Evolutionary conservation across 1,140 invertebrate species (phyloP).

Genomic region (Drosophila subobscura): DNA sequence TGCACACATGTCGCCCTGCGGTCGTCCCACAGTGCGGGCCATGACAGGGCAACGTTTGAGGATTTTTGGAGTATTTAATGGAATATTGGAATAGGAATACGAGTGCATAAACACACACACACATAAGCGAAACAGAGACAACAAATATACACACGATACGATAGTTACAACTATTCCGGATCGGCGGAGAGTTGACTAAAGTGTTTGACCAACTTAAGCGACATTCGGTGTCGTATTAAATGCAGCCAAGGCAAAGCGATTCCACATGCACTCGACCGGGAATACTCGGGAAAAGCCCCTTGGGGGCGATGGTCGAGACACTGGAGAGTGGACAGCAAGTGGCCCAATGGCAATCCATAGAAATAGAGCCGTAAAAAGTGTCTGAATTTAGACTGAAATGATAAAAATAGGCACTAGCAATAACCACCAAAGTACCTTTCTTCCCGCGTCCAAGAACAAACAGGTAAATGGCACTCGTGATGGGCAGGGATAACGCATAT

Average conservation of each 20-base stretch:
- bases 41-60: constrained; percentile 4
- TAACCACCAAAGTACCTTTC: no score
- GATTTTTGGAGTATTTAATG: constrained; percentile 45
- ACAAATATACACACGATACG: constrained; percentile 13
- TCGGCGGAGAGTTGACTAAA: constrained; percentile 7
- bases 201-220: constrained; percentile 37
- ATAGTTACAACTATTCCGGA: constrained; percentile 24
- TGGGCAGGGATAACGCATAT: no score
- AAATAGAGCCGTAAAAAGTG: no score
- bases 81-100: constrained; percentile 31
- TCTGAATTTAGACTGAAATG: no score
- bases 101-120: constrained; percentile 19
- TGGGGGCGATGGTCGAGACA: no score
- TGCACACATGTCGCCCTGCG: constrained; percentile 27
- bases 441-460: no score
- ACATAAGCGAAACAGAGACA: constrained; percentile 24
- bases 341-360: no score
- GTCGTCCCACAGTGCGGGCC: constrained; percentile 8
- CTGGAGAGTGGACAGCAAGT: no score
- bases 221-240: constrained; percentile 26
- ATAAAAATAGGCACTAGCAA: no score
- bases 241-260: neutral
- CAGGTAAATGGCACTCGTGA: no score
- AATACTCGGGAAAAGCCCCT: constrained; percentile 5
- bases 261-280: neutral